These are phyloP conservation scores for Macrostomum cliftonense DNA, from an alignment of 2,888 invertebrate species.

Conservation along the genomic window DNA sequence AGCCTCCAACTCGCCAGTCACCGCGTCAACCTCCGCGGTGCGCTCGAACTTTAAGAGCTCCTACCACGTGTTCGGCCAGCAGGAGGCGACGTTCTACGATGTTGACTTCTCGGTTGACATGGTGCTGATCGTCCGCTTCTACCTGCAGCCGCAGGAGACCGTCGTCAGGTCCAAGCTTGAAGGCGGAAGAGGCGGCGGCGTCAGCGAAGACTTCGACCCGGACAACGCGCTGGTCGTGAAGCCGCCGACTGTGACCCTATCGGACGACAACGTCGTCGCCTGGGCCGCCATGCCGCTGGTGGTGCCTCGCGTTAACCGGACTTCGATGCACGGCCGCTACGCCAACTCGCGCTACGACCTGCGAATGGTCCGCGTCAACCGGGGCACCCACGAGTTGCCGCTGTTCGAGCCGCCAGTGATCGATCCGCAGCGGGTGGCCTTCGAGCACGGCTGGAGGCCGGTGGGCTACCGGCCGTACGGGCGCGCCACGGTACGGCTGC, in stretches of 20 bases:
- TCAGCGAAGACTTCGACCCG: background rate
- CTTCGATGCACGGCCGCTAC: background rate
- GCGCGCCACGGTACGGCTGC: slow-evolving; percentile 21
- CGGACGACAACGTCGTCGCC: slow-evolving; percentile 25
- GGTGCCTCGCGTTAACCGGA: slow-evolving; percentile 1
- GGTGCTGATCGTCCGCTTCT: slow-evolving; percentile 26
- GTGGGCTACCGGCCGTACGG: slow-evolving; percentile 19
- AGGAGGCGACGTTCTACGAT: slow-evolving; percentile 27
- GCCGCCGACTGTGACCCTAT: slow-evolving; percentile 15
- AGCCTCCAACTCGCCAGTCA: slow-evolving; percentile 26
- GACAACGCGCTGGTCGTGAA: background rate
- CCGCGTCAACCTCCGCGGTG: slow-evolving; percentile 29
- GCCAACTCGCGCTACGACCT: background rate
- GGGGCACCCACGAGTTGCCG: background rate
- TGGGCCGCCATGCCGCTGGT: slow-evolving; percentile 29
- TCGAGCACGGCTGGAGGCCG: slow-evolving; percentile 8
- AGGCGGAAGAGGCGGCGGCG: too few relatives aligned
- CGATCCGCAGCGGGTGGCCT: background rate
- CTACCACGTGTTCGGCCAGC: slow-evolving; percentile 34
- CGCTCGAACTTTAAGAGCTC: slow-evolving; percentile 25
- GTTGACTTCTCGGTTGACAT: slow-evolving; percentile 26
- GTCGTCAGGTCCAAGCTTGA: background rate
- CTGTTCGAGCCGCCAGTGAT: background rate
- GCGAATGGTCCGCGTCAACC: background rate
- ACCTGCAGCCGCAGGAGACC: slow-evolving; percentile 18